Evolutionary conservation across 1,140 invertebrate species (phyloP), one percentile per base, ranked within the genome.

Genomic region (Lepidurus apus): DNA sequence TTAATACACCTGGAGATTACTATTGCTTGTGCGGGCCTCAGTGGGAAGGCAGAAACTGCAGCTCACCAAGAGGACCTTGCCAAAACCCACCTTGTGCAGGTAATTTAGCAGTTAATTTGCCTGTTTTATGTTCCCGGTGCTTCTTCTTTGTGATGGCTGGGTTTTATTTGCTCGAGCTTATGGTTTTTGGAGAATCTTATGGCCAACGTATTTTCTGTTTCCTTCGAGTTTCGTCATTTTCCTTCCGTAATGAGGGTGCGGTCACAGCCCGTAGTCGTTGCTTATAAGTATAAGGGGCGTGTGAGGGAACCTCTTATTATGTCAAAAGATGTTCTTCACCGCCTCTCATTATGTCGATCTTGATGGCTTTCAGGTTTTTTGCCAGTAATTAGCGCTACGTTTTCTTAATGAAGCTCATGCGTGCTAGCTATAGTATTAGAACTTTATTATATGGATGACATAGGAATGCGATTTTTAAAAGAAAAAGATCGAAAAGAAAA

Each of bases 41-140:
- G 81, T 96, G 93, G 89, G 90, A 92, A 79, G 96, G 96, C 44
- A 94, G 93, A 84, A 96, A 95, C 86, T 98, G 95, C 84, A 94
- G 93, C 81, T 89, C 92, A 76, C 82, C 84, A 78, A 74, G 77
- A 43, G 82, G 80, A n/a, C 81, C 82, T 82, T 78, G 84, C 75
- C 83, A 83, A 78, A 84, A 80, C 74, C 85, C 81, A 82, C 84
- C 81, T 78, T 73, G 84, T 84, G 53, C 81, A 84, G 78, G 82
- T 84, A 74, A 80, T 74, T 13, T 80, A 34, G 80, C 24, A 34
- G 47, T 24, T 26, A 73, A 65, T 65, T 13, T 7, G n/a, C 53
- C 53, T 65, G 34, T 65, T 65, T 21, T 65, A 65, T 65, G 17
- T 65, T n/a, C 7, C 53, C 53, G 21, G 21, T 13, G 17, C 53